Base-by-base conservation (phyloP, 1,140 invertebrate species). In the Globodera rostochiensis region DNA sequence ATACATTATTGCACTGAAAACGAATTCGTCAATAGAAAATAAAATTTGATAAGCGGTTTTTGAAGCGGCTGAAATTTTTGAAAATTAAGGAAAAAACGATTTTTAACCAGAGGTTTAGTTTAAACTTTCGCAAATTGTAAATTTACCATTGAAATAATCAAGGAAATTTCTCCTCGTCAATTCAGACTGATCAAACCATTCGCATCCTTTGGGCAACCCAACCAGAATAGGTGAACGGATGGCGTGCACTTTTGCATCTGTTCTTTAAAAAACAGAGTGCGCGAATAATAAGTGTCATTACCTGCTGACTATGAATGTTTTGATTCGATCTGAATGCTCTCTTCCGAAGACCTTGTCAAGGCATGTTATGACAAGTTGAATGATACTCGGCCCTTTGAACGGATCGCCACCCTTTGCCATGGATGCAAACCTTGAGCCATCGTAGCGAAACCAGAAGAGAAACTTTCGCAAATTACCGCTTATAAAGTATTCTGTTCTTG, bases 211-310 rank as follows among this genome's bases (percentile, higher is more conserved):
- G 1, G 85, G 86, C 74, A 86, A 49, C 50, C 87, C 78, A 25
- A 81, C 60, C 49, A 87, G 75, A 60, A 86, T 53, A 7, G 86
- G 70, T 15, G 60, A 85, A 19, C 86, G 75, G 21, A 87, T 49
- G 53, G 86, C 86, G 69, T 87, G 86, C 19, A 87, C 86, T 46
- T 84, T 84, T 19, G 83, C 53, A 73, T 87, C 86, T 11, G 86
- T 87, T 75, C 85, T 86, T 46, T 25, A 82, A 83, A 74, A 36
- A 4, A 5, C 8, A 19, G 11, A n/a, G 6, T 69, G 13, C n/a
- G 36, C 6, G 69, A 71, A 47, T 6, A 45, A 47, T 45, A 46
- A 50, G 11, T 21, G 13, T 25, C 15, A 77, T 64, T 64, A 78
- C 77, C 77, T 78, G 57, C 77, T 78, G 49, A 78, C 9, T 19